phyloP scores from a whole-genome alignment of 1,140 invertebrate genomes.

The Calosoma granatense region DNA sequence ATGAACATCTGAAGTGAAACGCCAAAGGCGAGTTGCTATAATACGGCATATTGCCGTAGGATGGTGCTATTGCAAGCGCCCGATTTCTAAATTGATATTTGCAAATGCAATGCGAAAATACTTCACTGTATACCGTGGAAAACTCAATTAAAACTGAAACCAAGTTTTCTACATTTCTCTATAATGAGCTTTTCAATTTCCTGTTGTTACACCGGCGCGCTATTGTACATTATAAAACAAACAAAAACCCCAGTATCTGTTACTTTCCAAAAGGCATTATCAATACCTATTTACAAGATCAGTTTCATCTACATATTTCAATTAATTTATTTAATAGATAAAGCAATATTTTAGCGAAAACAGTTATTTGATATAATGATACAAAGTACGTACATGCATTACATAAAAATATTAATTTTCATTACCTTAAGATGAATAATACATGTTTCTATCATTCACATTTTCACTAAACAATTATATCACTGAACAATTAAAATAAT shows the following conservation, averaged over 20 bases:
- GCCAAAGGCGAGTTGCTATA: too few species aligned
- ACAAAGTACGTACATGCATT: too few species aligned
- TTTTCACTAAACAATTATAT: too few species aligned
- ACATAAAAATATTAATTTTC: too few species aligned
- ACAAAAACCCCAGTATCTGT: neutral
- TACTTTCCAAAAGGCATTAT: neutral
- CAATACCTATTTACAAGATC: neutral
- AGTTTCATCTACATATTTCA: neutral
- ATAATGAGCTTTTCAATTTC: neutral
- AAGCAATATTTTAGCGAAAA: too few species aligned
- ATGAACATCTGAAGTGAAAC: neutral
- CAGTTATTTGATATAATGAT: too few species aligned
- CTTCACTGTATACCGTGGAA: neutral
- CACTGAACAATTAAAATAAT: too few species aligned
- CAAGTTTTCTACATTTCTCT: neutral
- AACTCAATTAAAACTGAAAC: constrained; percentile 6
- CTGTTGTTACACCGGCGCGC: neutral
- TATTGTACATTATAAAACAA: too few species aligned
- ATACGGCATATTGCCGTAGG: neutral
- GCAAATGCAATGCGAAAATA: neutral
- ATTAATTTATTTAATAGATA: neutral
- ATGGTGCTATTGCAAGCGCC: neutral
- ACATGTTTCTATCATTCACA: too few species aligned
- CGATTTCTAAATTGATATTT: neutral
- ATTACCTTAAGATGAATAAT: too few species aligned